phyloP scores from a whole-genome alignment of 2,797 vertebrate species.

The Hyperoplus immaculatus region DNA sequence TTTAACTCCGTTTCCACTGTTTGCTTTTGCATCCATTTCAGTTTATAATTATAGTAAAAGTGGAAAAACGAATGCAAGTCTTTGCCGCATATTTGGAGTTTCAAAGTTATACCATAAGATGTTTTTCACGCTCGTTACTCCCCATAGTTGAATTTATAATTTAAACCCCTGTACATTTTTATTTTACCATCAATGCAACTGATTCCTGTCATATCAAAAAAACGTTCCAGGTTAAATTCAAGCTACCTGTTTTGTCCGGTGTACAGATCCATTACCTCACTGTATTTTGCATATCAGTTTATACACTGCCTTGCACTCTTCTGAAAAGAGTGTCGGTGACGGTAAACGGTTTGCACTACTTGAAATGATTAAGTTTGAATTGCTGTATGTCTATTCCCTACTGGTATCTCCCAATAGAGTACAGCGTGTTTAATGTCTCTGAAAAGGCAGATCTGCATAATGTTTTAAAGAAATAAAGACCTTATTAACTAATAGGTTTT shows the following conservation, averaged over 20 bases:
- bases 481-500: background rate
- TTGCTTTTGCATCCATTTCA: background rate
- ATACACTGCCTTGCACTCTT: conserved; percentile 19
- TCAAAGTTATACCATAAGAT: conserved; percentile 1
- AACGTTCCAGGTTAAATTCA: conserved; percentile 1
- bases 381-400: conserved; percentile 11
- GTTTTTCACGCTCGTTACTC: background rate
- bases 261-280: conserved; percentile 5
- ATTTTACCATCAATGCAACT: conserved; percentile 2
- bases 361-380: conserved; percentile 26
- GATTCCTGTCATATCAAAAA: background rate
- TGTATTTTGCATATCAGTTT: background rate
- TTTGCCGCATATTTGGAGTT: conserved; percentile 7
- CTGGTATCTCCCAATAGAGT: background rate
- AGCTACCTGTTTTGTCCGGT: conserved; percentile 7
- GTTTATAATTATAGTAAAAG: background rate
- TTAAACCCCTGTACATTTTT: background rate
- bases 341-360: conserved; percentile 28
- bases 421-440: conserved; percentile 17
- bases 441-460: conserved; percentile 26
- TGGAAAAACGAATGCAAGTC: background rate
- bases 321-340: conserved; percentile 21
- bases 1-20: background rate
- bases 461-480: conserved; percentile 22
- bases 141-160: background rate